Evolutionary conservation across 2,888 invertebrate species (phyloP).

Genomic region (Notocelia uddmanniana): DNA sequence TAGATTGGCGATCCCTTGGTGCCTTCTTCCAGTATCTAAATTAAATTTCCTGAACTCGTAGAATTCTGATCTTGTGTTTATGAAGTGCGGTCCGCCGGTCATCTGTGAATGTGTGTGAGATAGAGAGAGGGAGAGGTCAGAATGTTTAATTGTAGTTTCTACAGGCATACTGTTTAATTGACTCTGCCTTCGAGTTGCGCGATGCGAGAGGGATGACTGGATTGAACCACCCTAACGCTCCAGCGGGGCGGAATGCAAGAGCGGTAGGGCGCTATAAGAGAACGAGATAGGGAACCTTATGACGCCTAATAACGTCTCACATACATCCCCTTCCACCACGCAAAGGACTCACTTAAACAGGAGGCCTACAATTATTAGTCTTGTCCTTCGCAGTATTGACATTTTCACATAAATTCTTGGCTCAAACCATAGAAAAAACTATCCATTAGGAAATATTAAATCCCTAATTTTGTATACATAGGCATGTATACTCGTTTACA

Average conservation of each 20-base stretch:
- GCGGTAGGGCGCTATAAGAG: too few relatives aligned
- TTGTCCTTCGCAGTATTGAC: conserved; percentile 14
- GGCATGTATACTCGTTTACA: conserved; percentile 9
- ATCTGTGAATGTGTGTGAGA: conserved; percentile 2
- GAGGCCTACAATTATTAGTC: background rate
- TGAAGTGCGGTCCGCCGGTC: background rate
- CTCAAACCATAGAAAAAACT: conserved; percentile 17
- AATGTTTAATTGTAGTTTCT: conserved; percentile 15
- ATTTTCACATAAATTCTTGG: conserved; percentile 10
- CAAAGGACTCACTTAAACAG: too few relatives aligned
- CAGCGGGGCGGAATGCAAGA: too few relatives aligned
- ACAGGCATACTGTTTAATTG: too few relatives aligned
- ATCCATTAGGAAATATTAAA: background rate
- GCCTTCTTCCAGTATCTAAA: background rate
- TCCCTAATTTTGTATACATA: conserved; percentile 5
- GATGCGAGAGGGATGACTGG: too few relatives aligned
- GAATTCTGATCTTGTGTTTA: background rate
- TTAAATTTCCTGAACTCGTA: background rate
- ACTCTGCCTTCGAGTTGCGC: too few relatives aligned
- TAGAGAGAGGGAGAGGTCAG: too few relatives aligned
- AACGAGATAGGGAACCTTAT: too few relatives aligned
- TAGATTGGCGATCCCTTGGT: too few relatives aligned
- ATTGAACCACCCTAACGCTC: too few relatives aligned
- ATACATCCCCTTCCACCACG: too few relatives aligned
- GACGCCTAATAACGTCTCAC: too few relatives aligned